Base-by-base conservation (phyloP, 2,888 invertebrate species). In the Idaea biselata region DNA sequence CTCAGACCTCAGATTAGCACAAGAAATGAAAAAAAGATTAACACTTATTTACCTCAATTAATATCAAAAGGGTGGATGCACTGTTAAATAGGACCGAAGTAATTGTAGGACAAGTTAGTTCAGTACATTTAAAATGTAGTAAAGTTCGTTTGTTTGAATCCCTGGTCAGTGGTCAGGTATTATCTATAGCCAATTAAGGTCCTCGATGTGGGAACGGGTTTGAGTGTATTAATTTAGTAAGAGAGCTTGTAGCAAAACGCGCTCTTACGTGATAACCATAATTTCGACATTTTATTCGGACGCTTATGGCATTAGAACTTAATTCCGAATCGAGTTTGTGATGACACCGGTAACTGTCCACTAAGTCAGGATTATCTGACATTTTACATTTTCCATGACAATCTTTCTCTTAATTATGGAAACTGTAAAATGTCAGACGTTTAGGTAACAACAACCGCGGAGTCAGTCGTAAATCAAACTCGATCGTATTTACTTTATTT, bases 141-240 rank as follows among this genome's bases (percentile, higher is more conserved):
- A 68, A 63, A 63, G 66, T 74, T 77, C 71, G 73, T 76, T 74
- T 74, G 74, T 69, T 64, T 70, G 68, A 16, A 17, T 62, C 63
- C 65, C 62, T 25, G 61, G 63, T 64, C 58, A 55, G 64, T 25
- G 61, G 63, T 64, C 58, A 55, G 64, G 64, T 71, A 70, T 72
- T 79, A 78, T 78, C 81, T 77, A 74, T 74, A 81, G 77, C 74
- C 79, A 79, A 82, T 83, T 80, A 83, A 77, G 78, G 76, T 75
- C 67, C 71, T 68, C 62, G 71, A 69, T 70, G 68, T 70, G 60
- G 62, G 70, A 79, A 76, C 78, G 60, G 66, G 78, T 81, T 82
- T 78, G 65, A 73, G 66, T 72, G 71, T 76, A 79, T 76, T 73
- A 68, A 76, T 76, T 78, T 78, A 65, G 74, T 71, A 75, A 72